Evolutionary conservation across 2,113 vertebrate genomes (phyloP), one percentile per base, ranked within the genome.

Genomic region (Glaucidium brasilianum): DNA sequence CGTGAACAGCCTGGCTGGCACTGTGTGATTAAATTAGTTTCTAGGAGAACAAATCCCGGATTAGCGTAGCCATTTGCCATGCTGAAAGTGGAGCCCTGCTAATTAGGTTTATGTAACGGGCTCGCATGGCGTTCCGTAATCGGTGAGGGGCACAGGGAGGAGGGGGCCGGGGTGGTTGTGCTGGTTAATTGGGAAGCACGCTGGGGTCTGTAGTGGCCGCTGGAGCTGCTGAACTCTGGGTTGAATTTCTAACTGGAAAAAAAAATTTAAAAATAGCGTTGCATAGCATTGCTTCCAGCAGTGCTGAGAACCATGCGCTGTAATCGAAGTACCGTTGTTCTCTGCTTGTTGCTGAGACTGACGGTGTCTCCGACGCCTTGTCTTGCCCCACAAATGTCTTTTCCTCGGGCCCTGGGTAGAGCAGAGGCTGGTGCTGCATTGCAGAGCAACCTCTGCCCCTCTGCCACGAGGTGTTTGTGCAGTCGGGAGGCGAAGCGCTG

Each of bases 81-180:
- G 91, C 94, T 95, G 96, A 32, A 93, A 96, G 96, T 3, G 34
- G 47, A 87, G 90, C 88, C 55, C 77, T 25, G 92, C 96, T 97
- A 96, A 97, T 97, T 94, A 94, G 89, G 47, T 77, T 96, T 96
- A 93, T 90, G 95, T 96, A 97, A 97, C 15, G 27, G 41, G 82
- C 78, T 92, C 22, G 60, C 81, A 21, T 2, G 32, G 49, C 5
- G 29, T 59, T 88, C 72, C 1, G 53, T 62, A 63, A 87, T 45
- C 37, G 5, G 87, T 7, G 1, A 29, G 39, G 85, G 76, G 64
- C 1, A 6, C 1, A 6, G 59, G 32, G 56, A 64, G 72, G 85
- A 43, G 45, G 37, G 77, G 39, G 73, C 20, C 0, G 21, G 73
- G 26, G 26, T 1, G 34, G 85, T 73, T 1, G 52, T 0, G 0